Conservation (phyloP, 2,113 vertebrate species). For the Anarhynchus alexandrinus region DNA sequence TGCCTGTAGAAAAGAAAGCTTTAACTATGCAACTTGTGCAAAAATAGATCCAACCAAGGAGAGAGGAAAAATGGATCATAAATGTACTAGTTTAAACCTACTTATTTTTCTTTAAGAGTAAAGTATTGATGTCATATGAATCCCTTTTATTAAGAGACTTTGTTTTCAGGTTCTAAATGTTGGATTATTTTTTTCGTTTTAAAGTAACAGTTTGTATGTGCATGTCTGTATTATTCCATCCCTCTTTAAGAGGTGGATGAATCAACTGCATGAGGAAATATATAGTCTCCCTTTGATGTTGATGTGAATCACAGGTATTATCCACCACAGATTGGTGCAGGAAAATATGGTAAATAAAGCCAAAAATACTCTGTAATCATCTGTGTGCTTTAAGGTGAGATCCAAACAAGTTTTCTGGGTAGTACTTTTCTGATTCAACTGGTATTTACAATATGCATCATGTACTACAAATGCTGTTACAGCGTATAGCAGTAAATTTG, state of each 20-base stretch:
- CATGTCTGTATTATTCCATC: neutral
- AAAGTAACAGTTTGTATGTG: neutral
- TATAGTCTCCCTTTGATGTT: neutral
- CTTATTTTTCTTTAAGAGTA: neutral
- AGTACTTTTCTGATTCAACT: conserved; percentile 5
- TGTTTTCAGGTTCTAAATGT: neutral
- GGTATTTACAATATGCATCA: neutral
- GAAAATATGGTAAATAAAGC: neutral
- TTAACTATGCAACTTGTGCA: neutral
- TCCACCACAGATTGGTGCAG: neutral
- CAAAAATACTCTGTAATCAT: neutral
- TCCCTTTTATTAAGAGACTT: neutral
- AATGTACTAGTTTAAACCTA: neutral
- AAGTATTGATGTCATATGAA: neutral
- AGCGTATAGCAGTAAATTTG: neutral
- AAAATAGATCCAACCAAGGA: neutral
- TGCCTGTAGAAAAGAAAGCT: neutral
- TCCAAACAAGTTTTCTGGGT: neutral
- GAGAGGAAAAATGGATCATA: neutral
- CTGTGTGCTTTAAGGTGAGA: neutral
- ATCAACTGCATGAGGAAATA: neutral
- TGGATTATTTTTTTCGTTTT: neutral
- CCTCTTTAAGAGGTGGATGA: neutral
- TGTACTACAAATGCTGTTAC: neutral
- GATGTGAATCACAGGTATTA: neutral